phyloP scores from a whole-genome alignment of 2,888 invertebrate genomes.

The Ryuthela nishihirai region DNA sequence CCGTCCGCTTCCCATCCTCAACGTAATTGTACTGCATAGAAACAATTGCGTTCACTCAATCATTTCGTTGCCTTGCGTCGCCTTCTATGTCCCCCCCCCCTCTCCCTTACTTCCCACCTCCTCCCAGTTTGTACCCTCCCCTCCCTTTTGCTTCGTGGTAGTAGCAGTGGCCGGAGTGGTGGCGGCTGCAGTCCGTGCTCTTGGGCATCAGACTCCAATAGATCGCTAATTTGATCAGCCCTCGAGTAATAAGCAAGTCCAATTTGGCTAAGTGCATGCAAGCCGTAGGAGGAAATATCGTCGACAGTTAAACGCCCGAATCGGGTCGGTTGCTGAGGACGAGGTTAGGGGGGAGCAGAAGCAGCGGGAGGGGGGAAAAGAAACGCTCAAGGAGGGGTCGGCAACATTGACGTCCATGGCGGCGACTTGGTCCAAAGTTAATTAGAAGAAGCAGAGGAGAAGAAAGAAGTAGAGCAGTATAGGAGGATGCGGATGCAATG shows the following conservation, averaged over 20 bases:
- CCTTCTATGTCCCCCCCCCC: neutral
- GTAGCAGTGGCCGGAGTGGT: no score
- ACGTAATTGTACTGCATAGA: constrained; percentile 22
- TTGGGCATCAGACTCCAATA: constrained; percentile 31
- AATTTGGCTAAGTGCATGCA: constrained; percentile 40
- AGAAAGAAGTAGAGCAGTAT: constrained; percentile 1
- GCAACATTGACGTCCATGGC: neutral
- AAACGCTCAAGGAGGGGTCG: constrained; percentile 1
- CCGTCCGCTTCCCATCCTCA: neutral
- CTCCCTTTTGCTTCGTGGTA: no score
- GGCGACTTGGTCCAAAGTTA: constrained; percentile 32
- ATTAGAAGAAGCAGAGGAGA: constrained; percentile 8
- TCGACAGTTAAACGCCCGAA: no score
- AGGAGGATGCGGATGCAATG: no score
- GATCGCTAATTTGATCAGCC: constrained; percentile 40
- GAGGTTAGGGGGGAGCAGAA: constrained; percentile 1
- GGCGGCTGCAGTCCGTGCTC: no score
- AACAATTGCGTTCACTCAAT: constrained; percentile 37
- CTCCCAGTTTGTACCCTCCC: constrained; percentile 6
- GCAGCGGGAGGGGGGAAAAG: neutral
- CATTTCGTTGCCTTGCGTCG: constrained; percentile 10
- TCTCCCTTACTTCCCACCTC: neutral
- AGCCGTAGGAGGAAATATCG: constrained; percentile 4
- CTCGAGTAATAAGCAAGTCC: constrained; percentile 34
- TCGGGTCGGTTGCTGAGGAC: no score